Conservation (phyloP, 2,888 invertebrate genomes). For the Altica lythri region DNA sequence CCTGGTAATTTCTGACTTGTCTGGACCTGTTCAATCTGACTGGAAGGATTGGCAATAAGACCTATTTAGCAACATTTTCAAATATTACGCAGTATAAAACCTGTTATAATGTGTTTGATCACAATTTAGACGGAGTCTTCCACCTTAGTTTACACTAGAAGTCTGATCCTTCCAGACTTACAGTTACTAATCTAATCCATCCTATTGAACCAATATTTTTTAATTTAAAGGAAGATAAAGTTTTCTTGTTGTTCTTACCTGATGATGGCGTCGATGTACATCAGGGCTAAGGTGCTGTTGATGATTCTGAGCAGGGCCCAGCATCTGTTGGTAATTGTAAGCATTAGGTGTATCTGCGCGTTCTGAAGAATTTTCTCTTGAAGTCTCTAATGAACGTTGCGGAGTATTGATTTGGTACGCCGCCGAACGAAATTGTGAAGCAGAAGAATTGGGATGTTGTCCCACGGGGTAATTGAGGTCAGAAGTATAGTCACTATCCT, state of each 20-base stretch:
- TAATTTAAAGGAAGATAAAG: no score
- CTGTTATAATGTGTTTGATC: no score
- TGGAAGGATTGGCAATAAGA: no score
- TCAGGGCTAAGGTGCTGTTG: conserved; percentile 55
- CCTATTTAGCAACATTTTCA: no score
- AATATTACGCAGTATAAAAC: no score
- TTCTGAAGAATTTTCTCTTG: conserved; percentile 83
- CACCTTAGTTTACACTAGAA: no score
- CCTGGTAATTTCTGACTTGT: no score
- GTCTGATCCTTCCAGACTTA: no score
- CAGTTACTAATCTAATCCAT: no score
- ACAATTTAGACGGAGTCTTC: no score
- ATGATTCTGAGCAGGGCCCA: conserved; percentile 39
- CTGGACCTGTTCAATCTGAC: no score
- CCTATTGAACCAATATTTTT: no score
- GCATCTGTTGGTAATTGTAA: conserved; percentile 44
- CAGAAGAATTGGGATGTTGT: conserved; percentile 84
- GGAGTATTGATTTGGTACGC: conserved; percentile 80
- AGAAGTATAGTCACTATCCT: conserved; percentile 96
- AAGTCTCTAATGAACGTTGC: conserved; percentile 77
- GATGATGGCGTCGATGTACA: conserved; percentile 47
- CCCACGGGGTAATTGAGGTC: conserved; percentile 93
- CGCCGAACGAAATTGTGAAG: conserved; percentile 82
- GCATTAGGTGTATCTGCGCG: conserved; percentile 65
- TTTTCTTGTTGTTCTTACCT: conserved; percentile 38